Evolutionary conservation across 2,888 invertebrate species (phyloP).

Genomic region (Drosophila diplacantha): DNA sequence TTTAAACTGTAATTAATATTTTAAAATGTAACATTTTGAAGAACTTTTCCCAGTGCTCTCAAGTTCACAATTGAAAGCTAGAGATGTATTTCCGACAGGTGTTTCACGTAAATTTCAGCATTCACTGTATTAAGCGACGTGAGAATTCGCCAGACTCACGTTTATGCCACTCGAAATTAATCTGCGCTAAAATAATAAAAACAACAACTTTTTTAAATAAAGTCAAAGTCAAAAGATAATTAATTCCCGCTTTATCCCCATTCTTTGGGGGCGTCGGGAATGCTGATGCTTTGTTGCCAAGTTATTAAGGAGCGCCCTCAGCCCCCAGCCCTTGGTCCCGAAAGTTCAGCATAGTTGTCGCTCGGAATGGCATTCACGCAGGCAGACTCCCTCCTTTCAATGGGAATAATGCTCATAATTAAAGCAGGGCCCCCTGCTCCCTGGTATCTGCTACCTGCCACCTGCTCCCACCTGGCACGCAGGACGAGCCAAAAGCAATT

Average conservation of each 20-base stretch:
- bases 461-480: not conserved
- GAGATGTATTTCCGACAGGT: constrained; percentile 1
- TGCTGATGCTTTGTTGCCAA: constrained; percentile 31
- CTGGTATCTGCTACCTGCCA: not conserved
- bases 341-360: constrained; percentile 32
- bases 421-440: constrained; percentile 26
- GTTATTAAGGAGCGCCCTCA: constrained; percentile 20
- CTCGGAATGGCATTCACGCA: not conserved
- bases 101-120: not conserved
- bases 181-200: constrained; percentile 4
- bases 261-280: constrained; percentile 23
- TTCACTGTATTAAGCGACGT: constrained; percentile 18
- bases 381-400: constrained; percentile 4
- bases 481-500: constrained; percentile 52
- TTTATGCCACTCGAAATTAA: constrained; percentile 14
- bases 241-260: constrained; percentile 26
- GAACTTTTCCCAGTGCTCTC: not conserved
- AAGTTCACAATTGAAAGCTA: constrained; percentile 1
- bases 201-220: constrained; percentile 26
- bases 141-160: constrained; percentile 9
- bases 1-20: not conserved
- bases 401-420: constrained; percentile 50
- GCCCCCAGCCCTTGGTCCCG: constrained; percentile 13
- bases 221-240: constrained; percentile 32
- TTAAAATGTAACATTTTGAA: rapidly evolving